These are phyloP conservation scores for Drosophila navojoa DNA, from an alignment of 1,140 invertebrate genomes.

Conservation along the genomic window DNA sequence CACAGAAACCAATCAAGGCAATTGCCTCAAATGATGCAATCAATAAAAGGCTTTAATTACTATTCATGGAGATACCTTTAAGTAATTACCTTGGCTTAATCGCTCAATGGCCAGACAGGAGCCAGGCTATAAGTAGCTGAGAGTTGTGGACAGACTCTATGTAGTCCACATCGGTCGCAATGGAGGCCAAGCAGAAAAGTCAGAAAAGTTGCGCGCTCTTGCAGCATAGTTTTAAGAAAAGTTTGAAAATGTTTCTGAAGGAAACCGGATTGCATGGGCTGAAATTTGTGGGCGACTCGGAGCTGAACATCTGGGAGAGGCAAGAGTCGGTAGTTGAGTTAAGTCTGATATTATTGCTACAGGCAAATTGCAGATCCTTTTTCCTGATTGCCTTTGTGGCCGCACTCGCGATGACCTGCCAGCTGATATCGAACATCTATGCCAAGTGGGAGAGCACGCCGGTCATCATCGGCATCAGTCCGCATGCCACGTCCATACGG, in stretches of 20 bases:
- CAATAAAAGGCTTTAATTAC: slow-evolving; percentile 23
- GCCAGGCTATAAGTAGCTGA: not conserved
- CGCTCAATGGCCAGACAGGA: not conserved
- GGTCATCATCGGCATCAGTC: slow-evolving; percentile 89
- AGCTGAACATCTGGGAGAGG: slow-evolving; percentile 88
- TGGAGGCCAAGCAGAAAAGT: slow-evolving; percentile 11
- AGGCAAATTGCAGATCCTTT: slow-evolving; percentile 48
- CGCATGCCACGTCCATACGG: slow-evolving; percentile 87
- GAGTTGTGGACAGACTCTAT: not conserved
- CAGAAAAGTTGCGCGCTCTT: slow-evolving; percentile 26
- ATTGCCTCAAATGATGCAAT: slow-evolving; percentile 19
- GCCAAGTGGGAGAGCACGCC: slow-evolving; percentile 88
- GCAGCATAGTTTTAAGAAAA: slow-evolving; percentile 39
- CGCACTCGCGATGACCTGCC: slow-evolving; percentile 87
- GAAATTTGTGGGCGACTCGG: slow-evolving; percentile 89
- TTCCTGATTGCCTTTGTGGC: slow-evolving; percentile 86
- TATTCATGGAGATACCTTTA: not conserved
- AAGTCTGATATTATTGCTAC: not conserved
- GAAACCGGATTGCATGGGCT: slow-evolving; percentile 89
- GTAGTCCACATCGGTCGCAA: not conserved
- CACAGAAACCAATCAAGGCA: slow-evolving; percentile 36
- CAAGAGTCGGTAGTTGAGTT: slow-evolving; percentile 60
- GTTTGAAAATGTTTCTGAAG: slow-evolving; percentile 85
- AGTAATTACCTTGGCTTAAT: slow-evolving; percentile 24
- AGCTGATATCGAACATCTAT: slow-evolving; percentile 89